These are phyloP conservation scores for Caerostris darwini DNA, from an alignment of 1,140 invertebrate species.

Conservation along the genomic window DNA sequence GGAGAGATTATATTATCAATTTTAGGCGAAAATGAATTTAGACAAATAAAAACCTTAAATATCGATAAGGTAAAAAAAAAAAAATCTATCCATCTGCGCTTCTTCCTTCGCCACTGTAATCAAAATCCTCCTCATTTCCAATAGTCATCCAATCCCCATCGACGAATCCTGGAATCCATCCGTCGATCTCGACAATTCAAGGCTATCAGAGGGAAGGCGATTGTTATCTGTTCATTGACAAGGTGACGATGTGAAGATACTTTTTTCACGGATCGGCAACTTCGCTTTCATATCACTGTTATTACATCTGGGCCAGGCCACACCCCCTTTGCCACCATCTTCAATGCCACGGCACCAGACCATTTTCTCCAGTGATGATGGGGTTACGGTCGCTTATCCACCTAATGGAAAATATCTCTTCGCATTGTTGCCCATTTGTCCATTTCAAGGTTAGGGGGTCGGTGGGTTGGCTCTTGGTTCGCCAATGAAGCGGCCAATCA, in stretches of 20 bases:
- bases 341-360: background rate
- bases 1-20: too few relatives aligned
- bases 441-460: constrained; percentile 68
- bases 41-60: background rate
- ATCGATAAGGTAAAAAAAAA: background rate
- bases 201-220: background rate
- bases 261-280: constrained; percentile 60
- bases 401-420: constrained; percentile 55
- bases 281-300: constrained; percentile 54
- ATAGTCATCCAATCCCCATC: background rate
- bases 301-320: constrained; percentile 26
- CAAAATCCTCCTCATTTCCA: background rate
- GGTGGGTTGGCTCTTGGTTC: constrained; percentile 41
- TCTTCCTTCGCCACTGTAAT: background rate
- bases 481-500: constrained; percentile 54
- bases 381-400: constrained; percentile 27
- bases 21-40: too few relatives aligned
- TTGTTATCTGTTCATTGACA: constrained; percentile 74
- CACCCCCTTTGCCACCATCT: background rate
- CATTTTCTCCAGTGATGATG: constrained; percentile 42
- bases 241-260: constrained; percentile 74
- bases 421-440: constrained; percentile 59
- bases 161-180: background rate
- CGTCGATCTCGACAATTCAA: background rate
- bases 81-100: too few relatives aligned